Conservation (phyloP, 2,797 vertebrate genomes). For the Halcyon smyrnensis region DNA sequence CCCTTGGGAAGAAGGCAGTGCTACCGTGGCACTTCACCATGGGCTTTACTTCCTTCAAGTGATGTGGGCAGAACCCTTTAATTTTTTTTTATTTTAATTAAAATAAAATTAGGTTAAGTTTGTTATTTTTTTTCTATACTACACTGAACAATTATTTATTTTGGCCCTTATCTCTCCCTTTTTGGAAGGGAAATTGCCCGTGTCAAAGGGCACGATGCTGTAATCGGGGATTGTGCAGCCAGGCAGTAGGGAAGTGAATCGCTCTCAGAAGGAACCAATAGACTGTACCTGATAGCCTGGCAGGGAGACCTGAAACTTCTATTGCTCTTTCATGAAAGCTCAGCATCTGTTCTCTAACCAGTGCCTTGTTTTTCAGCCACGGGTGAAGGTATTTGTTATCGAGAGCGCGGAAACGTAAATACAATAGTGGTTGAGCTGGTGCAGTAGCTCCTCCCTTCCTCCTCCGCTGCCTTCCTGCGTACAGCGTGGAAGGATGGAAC, state of each 20-base stretch:
- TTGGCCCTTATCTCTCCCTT: not conserved
- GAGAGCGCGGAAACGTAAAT: constrained; percentile 36
- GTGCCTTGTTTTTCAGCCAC: not conserved
- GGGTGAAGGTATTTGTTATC: not conserved
- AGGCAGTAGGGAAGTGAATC: not conserved
- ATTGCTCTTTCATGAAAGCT: not conserved
- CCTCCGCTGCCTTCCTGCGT: constrained; percentile 43
- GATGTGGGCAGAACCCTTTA: not conserved
- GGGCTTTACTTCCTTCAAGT: not conserved
- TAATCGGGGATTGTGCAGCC: not conserved
- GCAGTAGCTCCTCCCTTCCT: constrained; percentile 66
- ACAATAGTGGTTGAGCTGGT: constrained; percentile 47
- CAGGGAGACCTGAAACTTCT: not conserved
- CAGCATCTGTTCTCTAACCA: not conserved
- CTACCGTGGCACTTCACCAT: fast-evolving
- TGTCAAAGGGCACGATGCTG: not conserved
- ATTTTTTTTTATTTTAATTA: not conserved
- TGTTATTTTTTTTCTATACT: not conserved
- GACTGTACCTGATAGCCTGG: fast-evolving
- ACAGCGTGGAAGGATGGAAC: not conserved
- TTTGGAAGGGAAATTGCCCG: not conserved
- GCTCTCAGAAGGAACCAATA: not conserved
- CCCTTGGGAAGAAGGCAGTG: not conserved
- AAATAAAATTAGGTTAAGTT: not conserved
- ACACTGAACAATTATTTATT: not conserved